These are phyloP conservation scores for Drosophila pallidifrons DNA, from an alignment of 1,140 invertebrate genomes.

Conservation along the genomic window DNA sequence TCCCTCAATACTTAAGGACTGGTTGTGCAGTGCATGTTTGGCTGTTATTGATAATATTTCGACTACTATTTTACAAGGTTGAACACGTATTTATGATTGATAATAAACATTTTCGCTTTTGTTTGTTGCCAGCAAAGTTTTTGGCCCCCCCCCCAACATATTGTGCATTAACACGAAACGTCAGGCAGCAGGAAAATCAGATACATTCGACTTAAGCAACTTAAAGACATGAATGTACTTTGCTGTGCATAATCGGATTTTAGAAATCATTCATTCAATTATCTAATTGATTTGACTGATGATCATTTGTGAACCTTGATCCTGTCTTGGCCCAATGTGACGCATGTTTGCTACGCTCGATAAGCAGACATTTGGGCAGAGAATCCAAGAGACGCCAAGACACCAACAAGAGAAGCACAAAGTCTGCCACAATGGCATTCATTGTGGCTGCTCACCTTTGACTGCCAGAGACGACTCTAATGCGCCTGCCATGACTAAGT, in stretches of 20 bases:
- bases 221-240: constrained; percentile 15
- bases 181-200: constrained; percentile 1
- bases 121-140: constrained; percentile 13
- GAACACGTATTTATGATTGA: constrained; percentile 28
- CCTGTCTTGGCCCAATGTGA: constrained; percentile 61
- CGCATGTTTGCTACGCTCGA: constrained; percentile 79
- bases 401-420: not conserved
- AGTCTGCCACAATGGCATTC: constrained; percentile 44
- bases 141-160: constrained; percentile 6
- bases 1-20: not conserved
- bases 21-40: not conserved
- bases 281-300: constrained; percentile 82
- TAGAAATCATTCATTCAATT: constrained; percentile 82
- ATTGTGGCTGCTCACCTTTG: constrained; percentile 56
- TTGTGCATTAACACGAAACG: constrained; percentile 40
- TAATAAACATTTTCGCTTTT: constrained; percentile 53
- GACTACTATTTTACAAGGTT: constrained; percentile 1
- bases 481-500: constrained; percentile 73
- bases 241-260: constrained; percentile 75
- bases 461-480: constrained; percentile 43
- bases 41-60: constrained; percentile 12
- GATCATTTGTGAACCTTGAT: constrained; percentile 78
- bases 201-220: constrained; percentile 1
- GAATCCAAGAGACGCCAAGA: not conserved
- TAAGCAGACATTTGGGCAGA: constrained; percentile 41